Base-by-base conservation (phyloP, 2,113 vertebrate genomes). In the Neodontobutis hainanensis region DNA sequence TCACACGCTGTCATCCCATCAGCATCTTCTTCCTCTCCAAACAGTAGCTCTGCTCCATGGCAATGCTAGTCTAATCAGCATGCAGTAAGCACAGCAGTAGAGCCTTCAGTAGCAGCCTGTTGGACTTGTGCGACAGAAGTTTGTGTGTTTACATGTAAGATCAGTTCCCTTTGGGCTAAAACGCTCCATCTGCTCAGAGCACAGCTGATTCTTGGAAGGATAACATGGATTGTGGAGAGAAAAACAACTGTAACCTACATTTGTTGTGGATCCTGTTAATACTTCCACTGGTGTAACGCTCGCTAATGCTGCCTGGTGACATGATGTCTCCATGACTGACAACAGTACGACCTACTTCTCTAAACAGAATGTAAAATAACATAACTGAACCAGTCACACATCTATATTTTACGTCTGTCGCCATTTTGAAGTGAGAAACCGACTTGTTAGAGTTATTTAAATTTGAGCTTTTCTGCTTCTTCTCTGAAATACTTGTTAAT, bases 121-220 rank as follows among this genome's bases (percentile, higher is more conserved):
- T n/a, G 15, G 14, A 6, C 55, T 40, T 38, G 52, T 38, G 19
- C 19, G 3, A 35, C 36, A 38, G 5, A 12, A 9, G 15, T 12
- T 14, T 40, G 56, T 46, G 32, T 64, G 48, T 65, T 47, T 64
- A 7, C 19, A 51, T 36, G 27, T 8, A 58, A 16, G 19, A 57
- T 36, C 12, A 4, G 50, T 55, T 57, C 16, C 16, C 19, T 57
- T 40, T 42, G n/a, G 48, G 59, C n/a, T 68, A 27, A 55, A 5
- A 16, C 3, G 16, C 36, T 43, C 43, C 66, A 66, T 62, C 66
- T 66, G 66, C 14, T 61, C 70, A 35, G 11, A 73, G 19, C 64
- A 60, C 57, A 0, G 53, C 42, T 15, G 34, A 61, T 34, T 60
- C 34, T 36, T 48, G 14, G 12, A 43, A 46, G 10, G 44, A 11